These are phyloP conservation scores for Psix sp. DNA, from an alignment of 1,140 invertebrate species.

Conservation along the genomic window DNA sequence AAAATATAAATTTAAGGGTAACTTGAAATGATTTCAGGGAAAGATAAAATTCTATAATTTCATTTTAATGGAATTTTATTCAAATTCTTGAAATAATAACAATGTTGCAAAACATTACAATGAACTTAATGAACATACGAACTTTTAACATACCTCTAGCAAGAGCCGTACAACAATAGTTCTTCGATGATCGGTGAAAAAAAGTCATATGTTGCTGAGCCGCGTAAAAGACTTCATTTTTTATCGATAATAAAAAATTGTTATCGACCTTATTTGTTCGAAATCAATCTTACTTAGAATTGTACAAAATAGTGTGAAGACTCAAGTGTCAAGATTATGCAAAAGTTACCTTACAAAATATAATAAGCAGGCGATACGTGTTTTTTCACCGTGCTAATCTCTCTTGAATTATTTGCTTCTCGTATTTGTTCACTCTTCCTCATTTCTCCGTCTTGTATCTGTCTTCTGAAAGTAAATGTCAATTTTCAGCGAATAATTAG, in stretches of 20 bases:
- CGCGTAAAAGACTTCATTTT: background rate
- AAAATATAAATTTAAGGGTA: too few relatives aligned
- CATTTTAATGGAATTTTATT: slow-evolving; percentile 11
- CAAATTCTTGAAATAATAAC: slow-evolving; percentile 29
- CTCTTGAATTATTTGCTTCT: slow-evolving; percentile 13
- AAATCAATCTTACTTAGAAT: slow-evolving; percentile 32
- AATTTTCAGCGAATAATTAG: slow-evolving; percentile 44
- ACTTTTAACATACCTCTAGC: slow-evolving; percentile 6
- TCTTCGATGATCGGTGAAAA: slow-evolving; percentile 22
- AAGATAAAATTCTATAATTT: background rate
- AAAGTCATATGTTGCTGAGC: slow-evolving; percentile 6
- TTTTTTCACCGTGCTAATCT: slow-evolving; percentile 46
- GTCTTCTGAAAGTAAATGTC: slow-evolving; percentile 74
- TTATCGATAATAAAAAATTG: slow-evolving; percentile 12
- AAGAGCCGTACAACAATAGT: slow-evolving; percentile 13
- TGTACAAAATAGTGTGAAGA: slow-evolving; percentile 63
- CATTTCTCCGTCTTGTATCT: slow-evolving; percentile 12
- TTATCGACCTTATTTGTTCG: slow-evolving; percentile 15
- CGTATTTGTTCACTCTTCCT: slow-evolving; percentile 3
- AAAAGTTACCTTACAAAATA: slow-evolving; percentile 76
- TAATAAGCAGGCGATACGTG: slow-evolving; percentile 66
- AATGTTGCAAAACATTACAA: slow-evolving; percentile 49
- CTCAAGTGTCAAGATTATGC: slow-evolving; percentile 70
- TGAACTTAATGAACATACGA: slow-evolving; percentile 1
- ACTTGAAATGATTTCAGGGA: background rate